Base-by-base conservation (phyloP, 2,888 invertebrate genomes). In the Osedax fenrisi region DNA sequence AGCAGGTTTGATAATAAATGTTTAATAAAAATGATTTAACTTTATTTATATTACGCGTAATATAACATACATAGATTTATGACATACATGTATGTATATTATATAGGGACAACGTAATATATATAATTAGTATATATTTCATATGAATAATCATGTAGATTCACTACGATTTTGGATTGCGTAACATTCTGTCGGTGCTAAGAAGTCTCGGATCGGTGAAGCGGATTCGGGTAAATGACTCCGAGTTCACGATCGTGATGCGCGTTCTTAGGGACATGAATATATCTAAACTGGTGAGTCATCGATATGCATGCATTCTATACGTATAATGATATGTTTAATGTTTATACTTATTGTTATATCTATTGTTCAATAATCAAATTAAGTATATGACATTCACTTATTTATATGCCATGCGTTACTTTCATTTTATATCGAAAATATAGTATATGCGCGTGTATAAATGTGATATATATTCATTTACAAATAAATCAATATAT, bases 1-100 rank as follows among this genome's bases (percentile, higher is more conserved):
- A 92, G 81, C 92, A 93, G 85, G 85, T 84, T 75, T 41, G 41
- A 41, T 41, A 17, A 5, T 27, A 10, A 70, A 41, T 27, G 27
- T 59, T 5, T 5, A 70, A n/a, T n/a, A n/a, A n/a, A n/a, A n/a
- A n/a, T n/a, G n/a, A n/a, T n/a, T n/a, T n/a, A n/a, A n/a, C n/a
- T n/a, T 10, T 26, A 3, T 13, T 22, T 5, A 1, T 26, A 3
- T 5, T 27, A 70, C 5, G 27, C 27, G 25, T 21, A 21, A 25
- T 26, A 25, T 5, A 17, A 21, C 10, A 70, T 70, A 17, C 41
- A 70, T 1, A 26, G 41, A n/a, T 70, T 27, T 70, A 13, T n/a
- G 56, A 56, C 13, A 56, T 17, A 41, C 41, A 17, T 10, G 10
- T 10, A 41, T 41, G 17, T 41, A 41, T 41, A 17, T 41, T 41